These are phyloP conservation scores for Spodoptera picta DNA, from an alignment of 2,888 invertebrate genomes.

Conservation along the genomic window DNA sequence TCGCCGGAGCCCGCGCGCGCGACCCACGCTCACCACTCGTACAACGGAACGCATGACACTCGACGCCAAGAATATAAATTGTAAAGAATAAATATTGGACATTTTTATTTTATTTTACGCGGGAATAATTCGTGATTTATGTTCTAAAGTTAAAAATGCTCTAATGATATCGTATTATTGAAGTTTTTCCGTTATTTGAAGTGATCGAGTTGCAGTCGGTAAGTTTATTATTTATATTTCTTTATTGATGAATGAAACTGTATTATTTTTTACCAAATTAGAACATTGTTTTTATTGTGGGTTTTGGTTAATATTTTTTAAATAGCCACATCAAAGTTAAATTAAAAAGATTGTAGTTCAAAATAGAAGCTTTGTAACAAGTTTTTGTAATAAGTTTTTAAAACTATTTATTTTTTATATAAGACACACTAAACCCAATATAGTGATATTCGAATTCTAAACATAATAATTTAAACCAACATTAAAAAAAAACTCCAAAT, in stretches of 20 bases:
- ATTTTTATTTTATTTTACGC: conserved; percentile 35
- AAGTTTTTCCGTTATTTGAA: conserved; percentile 51
- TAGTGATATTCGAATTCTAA: too few relatives aligned
- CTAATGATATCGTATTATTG: conserved; percentile 57
- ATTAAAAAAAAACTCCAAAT: too few relatives aligned
- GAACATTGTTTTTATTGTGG: background rate
- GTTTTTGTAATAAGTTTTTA: too few relatives aligned
- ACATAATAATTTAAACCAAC: background rate
- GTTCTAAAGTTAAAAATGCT: conserved; percentile 62
- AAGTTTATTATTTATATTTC: conserved; percentile 53
- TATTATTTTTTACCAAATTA: background rate
- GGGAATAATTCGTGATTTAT: conserved; percentile 59
- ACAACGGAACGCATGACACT: conserved; percentile 54
- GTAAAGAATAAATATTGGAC: conserved; percentile 51
- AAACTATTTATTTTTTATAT: background rate
- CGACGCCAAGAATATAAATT: conserved; percentile 55
- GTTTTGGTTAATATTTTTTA: background rate
- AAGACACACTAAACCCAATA: too few relatives aligned
- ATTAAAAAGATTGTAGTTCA: too few relatives aligned
- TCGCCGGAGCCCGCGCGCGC: conserved; percentile 75
- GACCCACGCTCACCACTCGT: conserved; percentile 54
- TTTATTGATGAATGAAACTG: conserved; percentile 3
- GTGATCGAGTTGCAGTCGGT: conserved; percentile 62
- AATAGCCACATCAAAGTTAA: too few relatives aligned
- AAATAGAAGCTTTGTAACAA: background rate